phyloP scores from a whole-genome alignment of 2,113 vertebrate species.

The Gallinago jamesoni region DNA sequence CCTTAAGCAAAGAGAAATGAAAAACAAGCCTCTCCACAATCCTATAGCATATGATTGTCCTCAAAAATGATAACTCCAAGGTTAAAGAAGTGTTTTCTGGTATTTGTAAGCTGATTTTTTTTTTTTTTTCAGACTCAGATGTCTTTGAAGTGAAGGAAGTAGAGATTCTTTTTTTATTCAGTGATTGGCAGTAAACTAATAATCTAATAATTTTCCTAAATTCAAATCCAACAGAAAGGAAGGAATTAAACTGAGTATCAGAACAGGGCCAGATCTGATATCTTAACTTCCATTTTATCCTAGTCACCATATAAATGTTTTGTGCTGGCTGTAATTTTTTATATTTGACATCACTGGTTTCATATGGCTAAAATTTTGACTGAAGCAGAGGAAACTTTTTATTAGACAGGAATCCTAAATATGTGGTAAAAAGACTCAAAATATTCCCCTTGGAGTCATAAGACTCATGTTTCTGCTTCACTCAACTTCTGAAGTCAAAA shows the following conservation, averaged over 20 bases:
- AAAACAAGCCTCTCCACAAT: not conserved
- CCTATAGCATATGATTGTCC: not conserved
- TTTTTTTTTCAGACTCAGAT: not conserved
- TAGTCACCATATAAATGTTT: not conserved
- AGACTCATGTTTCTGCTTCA: not conserved
- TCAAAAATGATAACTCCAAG: not conserved
- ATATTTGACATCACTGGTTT: not conserved
- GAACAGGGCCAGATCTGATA: not conserved
- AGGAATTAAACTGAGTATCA: not conserved
- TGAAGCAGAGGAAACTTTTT: not conserved
- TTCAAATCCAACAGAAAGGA: not conserved
- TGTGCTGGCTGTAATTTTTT: not conserved
- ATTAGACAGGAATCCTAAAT: not conserved
- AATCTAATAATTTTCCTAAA: not conserved
- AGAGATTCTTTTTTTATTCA: not conserved
- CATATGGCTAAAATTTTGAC: not conserved
- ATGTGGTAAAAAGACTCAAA: not conserved
- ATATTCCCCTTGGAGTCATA: not conserved
- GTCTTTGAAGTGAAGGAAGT: not conserved
- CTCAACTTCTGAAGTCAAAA: not conserved
- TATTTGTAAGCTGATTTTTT: not conserved
- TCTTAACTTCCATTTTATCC: not conserved
- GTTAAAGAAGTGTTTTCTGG: not conserved
- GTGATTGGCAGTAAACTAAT: not conserved
- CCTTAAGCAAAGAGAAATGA: not conserved